These are phyloP conservation scores for Aegotheles bennettii DNA, from an alignment of 2,113 vertebrate genomes.

Conservation along the genomic window DNA sequence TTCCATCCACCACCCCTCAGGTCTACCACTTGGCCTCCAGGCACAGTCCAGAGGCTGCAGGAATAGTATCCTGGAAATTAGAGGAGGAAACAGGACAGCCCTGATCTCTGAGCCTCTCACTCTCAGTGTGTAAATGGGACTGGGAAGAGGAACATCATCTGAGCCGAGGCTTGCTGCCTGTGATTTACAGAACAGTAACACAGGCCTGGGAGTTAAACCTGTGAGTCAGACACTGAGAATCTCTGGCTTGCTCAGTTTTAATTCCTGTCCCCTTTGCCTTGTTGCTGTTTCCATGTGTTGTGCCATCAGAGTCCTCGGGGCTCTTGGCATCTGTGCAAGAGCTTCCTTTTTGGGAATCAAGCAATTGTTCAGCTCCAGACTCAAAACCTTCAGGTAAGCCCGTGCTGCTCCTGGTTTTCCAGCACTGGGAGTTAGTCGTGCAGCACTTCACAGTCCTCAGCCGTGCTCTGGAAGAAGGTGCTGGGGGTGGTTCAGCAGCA, in stretches of 20 bases:
- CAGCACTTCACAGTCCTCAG: neutral
- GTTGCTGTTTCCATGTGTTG: neutral
- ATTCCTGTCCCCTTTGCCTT: neutral
- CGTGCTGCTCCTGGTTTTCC: neutral
- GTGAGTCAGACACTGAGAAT: neutral
- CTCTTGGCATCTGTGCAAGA: neutral
- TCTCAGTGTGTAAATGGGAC: neutral
- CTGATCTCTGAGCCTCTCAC: neutral
- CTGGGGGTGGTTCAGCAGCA: neutral
- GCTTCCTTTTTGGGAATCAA: neutral
- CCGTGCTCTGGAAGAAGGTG: neutral
- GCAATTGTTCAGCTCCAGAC: neutral
- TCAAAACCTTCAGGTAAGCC: neutral
- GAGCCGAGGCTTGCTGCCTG: neutral
- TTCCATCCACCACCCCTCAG: neutral
- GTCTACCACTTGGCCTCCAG: neutral
- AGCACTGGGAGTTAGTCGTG: neutral
- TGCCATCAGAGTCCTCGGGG: neutral
- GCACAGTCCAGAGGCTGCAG: neutral
- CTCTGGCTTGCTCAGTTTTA: neutral
- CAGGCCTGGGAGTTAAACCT: neutral
- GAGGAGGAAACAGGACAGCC: neutral
- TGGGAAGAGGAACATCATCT: neutral
- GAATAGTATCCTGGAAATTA: neutral
- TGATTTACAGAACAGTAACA: neutral